Evolutionary conservation across 30 jellyfish, hydroid and myxozoan species (phyloP).

Genomic region (Pelagia noctiluca): DNA sequence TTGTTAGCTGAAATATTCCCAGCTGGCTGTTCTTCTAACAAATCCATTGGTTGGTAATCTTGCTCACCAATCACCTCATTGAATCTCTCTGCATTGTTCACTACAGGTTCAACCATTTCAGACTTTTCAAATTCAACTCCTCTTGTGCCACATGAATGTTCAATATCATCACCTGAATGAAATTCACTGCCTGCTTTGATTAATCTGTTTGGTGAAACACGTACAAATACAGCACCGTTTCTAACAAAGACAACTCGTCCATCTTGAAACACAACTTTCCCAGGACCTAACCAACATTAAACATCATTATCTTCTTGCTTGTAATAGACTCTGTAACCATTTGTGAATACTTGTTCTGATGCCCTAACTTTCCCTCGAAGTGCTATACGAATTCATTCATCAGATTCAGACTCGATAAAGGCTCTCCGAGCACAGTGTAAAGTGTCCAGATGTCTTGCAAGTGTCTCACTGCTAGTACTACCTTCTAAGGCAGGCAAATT

Average conservation of each 20-base stretch:
- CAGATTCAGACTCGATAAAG: conserved; percentile 39
- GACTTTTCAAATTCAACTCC: no score
- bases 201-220: conserved; percentile 35
- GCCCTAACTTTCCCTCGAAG: conserved; percentile 8
- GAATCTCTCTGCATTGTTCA: no score
- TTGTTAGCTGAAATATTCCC: no score
- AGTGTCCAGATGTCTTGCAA: conserved; percentile 37
- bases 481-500: conserved; percentile 49
- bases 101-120: no score
- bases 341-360: neutral
- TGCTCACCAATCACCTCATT: no score
- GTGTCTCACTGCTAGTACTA: conserved; percentile 12
- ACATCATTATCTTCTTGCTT: conserved; percentile 23
- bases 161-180: no score
- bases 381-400: conserved; percentile 26
- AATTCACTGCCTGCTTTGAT: no score
- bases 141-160: no score
- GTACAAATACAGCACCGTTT: conserved; percentile 17
- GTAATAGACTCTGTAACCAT: conserved; percentile 48
- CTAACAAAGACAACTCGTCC: conserved; percentile 37
- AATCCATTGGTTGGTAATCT: no score
- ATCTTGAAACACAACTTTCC: conserved; percentile 26
- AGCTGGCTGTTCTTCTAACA: no score
- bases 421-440: conserved; percentile 42
- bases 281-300: conserved; percentile 58